Evolutionary conservation across 2,113 vertebrate genomes (phyloP).

Genomic region (Echinops telfairi): DNA sequence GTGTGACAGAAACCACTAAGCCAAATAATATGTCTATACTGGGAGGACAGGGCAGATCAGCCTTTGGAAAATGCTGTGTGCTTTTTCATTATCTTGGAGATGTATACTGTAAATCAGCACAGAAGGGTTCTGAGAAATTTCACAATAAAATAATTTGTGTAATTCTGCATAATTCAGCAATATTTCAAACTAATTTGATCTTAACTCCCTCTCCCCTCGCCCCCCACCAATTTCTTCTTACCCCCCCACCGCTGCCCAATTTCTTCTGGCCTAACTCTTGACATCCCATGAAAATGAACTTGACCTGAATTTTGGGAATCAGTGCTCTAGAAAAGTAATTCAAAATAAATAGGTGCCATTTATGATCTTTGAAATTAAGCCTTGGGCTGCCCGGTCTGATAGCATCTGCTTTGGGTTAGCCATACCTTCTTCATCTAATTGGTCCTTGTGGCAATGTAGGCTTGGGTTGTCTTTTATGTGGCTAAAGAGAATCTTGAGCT

Average conservation of each 20-base stretch:
- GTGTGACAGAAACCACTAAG: neutral
- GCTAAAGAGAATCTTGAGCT: neutral
- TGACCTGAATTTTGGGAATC: neutral
- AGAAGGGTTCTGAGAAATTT: neutral
- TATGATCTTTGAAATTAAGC: neutral
- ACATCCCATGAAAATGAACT: neutral
- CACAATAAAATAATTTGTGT: neutral
- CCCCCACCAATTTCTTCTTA: no score
- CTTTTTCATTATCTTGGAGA: no score
- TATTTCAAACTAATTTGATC: conserved; percentile 41
- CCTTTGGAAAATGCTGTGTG: no score
- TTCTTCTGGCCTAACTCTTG: neutral
- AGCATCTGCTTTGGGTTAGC: neutral
- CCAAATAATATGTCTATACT: neutral
- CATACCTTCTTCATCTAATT: neutral
- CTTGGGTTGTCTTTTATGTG: neutral
- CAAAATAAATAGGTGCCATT: neutral
- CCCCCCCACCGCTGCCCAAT: no score
- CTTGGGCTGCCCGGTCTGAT: neutral
- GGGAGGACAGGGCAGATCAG: no score
- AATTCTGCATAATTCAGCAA: neutral
- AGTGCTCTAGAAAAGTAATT: conserved; percentile 8
- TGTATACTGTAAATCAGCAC: no score
- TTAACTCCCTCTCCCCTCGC: neutral
- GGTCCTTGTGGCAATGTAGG: neutral